Base-by-base conservation (phyloP, 2,888 invertebrate species). In the Mythimna loreyi region DNA sequence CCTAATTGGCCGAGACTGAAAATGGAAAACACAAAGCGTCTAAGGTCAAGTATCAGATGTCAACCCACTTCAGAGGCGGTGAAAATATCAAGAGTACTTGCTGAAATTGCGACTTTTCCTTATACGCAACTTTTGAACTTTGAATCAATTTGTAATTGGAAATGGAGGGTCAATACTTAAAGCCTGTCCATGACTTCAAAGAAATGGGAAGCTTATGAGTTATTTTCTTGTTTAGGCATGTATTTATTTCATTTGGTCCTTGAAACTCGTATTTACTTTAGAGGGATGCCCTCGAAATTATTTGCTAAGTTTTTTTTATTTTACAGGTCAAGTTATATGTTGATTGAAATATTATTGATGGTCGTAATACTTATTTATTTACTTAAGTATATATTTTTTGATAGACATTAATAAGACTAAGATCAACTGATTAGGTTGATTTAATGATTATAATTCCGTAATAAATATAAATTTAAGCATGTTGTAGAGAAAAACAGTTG, bases 41-140 rank as follows among this genome's bases (percentile, higher is more conserved):
- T 9, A 73, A 74, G 53, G 63, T 78, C 75, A 70, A 79, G 79
- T 70, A 45, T 59, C 23, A 36, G 33, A 57, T 59, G 43, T 21
- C 61, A 43, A 21, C 1, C 11, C 72, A 36, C 53, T 66, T 52
- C 30, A 52, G 49, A 53, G 2, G 47, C 47, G 25, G 16, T 57
- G 43, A 63, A 67, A 53, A 40, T 52, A 59, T 33, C 36, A 60
- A 62, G 58, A 60, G 21, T n/a, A 50, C 40, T 55, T 25, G n/a
- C 3, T 5, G 28, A 50, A 25, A 67, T 45, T 55, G 28, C 16
- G 23, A 59, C n/a, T 50, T 67, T 72, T 28, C 43, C 23, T 30
- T 50, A 33, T 11, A 49, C 13, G n/a, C 8, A 45, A 53, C n/a
- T 9, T 36, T 49, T n/a, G 25, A 56, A 75, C 33, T 59, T 75